A percentile compares a stretch with the other conserved stretches of the same genome.
Conservation (phyloP, 2,888 invertebrate genomes). For the Stenolophus ochropezus region DNA sequence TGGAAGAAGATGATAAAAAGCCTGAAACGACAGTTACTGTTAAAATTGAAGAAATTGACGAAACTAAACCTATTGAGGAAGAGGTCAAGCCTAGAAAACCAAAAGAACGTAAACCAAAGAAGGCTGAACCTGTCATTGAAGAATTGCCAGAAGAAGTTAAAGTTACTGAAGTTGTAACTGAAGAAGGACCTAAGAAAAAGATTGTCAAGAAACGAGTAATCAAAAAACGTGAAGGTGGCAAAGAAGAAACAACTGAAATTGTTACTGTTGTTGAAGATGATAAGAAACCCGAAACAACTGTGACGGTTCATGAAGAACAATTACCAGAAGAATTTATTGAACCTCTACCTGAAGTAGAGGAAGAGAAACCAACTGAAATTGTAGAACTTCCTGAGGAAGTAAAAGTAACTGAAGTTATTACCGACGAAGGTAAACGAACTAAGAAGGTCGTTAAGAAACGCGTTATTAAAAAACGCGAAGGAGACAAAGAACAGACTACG, state of each 20-base stretch:
- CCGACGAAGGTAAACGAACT: slow-evolving; percentile 67
- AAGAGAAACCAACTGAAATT: slow-evolving; percentile 58
- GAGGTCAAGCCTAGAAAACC: slow-evolving; percentile 38
- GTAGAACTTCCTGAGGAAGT: slow-evolving; percentile 70
- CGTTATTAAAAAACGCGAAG: slow-evolving; percentile 68
- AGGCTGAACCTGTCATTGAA: slow-evolving; percentile 64
- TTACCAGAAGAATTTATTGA: slow-evolving; percentile 66
- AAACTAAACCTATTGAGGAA: slow-evolving; percentile 63
- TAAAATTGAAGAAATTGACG: slow-evolving; percentile 49
- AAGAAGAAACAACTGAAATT: slow-evolving; percentile 67
- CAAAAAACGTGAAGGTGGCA: slow-evolving; percentile 68
- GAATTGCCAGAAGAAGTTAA: slow-evolving; percentile 70
- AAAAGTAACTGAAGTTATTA: slow-evolving; percentile 65
- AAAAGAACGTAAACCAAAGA: slow-evolving; percentile 61
- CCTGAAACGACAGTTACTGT: slow-evolving; percentile 71
- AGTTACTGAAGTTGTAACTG: slow-evolving; percentile 63
- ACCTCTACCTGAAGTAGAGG: slow-evolving; percentile 36
- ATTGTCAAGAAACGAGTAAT: slow-evolving; percentile 66
- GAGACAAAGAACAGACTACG: slow-evolving; percentile 67
- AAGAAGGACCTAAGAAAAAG: slow-evolving; percentile 60
- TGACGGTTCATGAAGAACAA: slow-evolving; percentile 68
- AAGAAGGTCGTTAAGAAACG: slow-evolving; percentile 68
- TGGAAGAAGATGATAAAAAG: slow-evolving; percentile 69
- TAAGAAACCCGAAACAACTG: slow-evolving; percentile 68
- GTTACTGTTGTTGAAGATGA: slow-evolving; percentile 70